These are phyloP conservation scores for Drosophila malerkotliana DNA, from an alignment of 1,140 invertebrate species.

Conservation along the genomic window DNA sequence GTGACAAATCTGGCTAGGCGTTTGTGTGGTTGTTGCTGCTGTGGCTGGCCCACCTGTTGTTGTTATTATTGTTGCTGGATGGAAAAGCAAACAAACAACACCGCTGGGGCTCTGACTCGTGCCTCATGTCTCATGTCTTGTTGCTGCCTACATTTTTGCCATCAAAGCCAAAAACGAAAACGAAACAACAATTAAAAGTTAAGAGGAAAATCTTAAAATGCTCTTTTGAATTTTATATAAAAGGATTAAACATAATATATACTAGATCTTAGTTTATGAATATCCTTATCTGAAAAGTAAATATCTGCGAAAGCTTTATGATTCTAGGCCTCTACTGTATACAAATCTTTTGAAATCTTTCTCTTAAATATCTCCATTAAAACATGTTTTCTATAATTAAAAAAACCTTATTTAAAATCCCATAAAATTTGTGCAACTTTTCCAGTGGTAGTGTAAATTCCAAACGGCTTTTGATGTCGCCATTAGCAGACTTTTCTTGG, in stretches of 20 bases:
- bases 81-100: slow-evolving; percentile 66
- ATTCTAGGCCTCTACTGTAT: no score
- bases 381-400: no score
- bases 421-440: slow-evolving; percentile 5
- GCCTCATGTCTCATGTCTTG: slow-evolving; percentile 41
- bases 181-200: slow-evolving; percentile 2
- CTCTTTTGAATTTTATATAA: neutral
- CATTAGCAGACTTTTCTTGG: slow-evolving; percentile 72
- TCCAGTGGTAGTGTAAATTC: slow-evolving; percentile 19
- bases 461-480: slow-evolving; percentile 72
- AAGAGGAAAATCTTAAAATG: neutral
- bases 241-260: neutral
- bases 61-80: slow-evolving; percentile 40
- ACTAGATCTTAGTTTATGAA: no score
- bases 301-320: no score
- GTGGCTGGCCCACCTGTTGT: slow-evolving; percentile 45
- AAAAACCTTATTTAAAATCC: neutral
- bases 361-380: no score
- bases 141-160: slow-evolving; percentile 20
- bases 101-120: slow-evolving; percentile 29
- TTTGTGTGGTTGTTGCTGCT: slow-evolving; percentile 36
- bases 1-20: slow-evolving; percentile 70
- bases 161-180: slow-evolving; percentile 22
- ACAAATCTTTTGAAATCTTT: no score
- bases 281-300: no score